Conservation (phyloP, 2,797 vertebrate genomes). For the Poecilia picta region DNA sequence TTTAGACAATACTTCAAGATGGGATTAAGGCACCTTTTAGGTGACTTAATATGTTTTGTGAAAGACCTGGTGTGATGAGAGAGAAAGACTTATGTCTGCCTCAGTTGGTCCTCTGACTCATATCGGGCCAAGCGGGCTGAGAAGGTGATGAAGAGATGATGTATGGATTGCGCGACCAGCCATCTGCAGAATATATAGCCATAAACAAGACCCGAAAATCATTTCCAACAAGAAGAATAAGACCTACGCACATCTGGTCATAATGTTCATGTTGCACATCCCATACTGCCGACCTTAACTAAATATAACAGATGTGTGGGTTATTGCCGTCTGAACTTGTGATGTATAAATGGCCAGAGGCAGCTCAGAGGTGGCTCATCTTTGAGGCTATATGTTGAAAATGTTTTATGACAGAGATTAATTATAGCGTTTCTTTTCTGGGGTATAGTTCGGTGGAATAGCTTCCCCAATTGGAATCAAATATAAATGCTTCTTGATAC, state of each 20-base stretch:
- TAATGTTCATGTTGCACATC: too few species aligned
- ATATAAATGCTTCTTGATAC: not conserved
- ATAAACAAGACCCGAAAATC: not conserved
- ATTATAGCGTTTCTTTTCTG: too few species aligned
- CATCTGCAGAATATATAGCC: not conserved
- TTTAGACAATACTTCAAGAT: not conserved
- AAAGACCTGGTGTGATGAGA: not conserved
- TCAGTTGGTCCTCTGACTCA: not conserved
- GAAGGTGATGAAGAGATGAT: not conserved
- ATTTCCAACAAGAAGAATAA: not conserved
- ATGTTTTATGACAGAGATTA: too few species aligned
- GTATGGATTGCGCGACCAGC: not conserved
- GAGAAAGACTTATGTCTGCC: not conserved
- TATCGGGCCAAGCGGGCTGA: not conserved
- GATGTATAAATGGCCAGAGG: too few species aligned
- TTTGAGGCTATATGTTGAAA: too few species aligned
- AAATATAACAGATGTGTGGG: too few species aligned
- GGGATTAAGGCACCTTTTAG: not conserved
- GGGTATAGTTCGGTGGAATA: not conserved
- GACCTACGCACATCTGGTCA: too few species aligned
- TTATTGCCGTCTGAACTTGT: too few species aligned
- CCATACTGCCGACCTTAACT: too few species aligned
- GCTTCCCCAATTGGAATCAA: not conserved
- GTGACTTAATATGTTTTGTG: not conserved
- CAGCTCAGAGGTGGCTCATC: too few species aligned